Conservation (phyloP, 2,888 invertebrate genomes). For the Cryptosula pallasiana region DNA sequence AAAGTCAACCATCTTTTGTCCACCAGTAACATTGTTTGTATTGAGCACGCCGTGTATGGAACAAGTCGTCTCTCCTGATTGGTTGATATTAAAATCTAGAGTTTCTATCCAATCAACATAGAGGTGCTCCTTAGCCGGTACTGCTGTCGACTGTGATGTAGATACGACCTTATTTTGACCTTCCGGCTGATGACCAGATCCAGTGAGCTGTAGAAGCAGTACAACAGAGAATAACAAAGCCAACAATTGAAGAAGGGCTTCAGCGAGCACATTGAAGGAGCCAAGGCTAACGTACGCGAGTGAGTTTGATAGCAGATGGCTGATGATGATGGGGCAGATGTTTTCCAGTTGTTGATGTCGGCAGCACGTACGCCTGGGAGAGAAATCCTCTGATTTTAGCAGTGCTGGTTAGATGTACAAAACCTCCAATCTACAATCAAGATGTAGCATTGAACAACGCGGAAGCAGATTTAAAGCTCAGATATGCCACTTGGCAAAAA, state of each 20-base stretch:
- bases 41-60: not conserved
- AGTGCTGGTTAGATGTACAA: constrained; percentile 10
- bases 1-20: constrained; percentile 3
- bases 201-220: not conserved
- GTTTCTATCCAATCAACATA: constrained; percentile 15
- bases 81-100: not conserved
- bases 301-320: no score
- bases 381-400: constrained; percentile 7
- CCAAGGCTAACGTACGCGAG: no score
- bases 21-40: not conserved
- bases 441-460: not conserved
- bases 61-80: not conserved
- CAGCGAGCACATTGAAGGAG: no score
- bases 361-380: not conserved
- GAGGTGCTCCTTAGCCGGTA: not conserved
- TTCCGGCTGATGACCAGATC: not conserved
- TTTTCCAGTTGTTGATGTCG: no score
- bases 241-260: no score
- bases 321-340: no score
- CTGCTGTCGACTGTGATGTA: not conserved
- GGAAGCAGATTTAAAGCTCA: no score
- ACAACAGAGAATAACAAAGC: no score
- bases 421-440: constrained; percentile 13
- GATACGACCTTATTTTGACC: not conserved
- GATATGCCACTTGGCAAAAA: no score